phyloP scores from a whole-genome alignment of 2,888 invertebrate species.

The Macaria notata region DNA sequence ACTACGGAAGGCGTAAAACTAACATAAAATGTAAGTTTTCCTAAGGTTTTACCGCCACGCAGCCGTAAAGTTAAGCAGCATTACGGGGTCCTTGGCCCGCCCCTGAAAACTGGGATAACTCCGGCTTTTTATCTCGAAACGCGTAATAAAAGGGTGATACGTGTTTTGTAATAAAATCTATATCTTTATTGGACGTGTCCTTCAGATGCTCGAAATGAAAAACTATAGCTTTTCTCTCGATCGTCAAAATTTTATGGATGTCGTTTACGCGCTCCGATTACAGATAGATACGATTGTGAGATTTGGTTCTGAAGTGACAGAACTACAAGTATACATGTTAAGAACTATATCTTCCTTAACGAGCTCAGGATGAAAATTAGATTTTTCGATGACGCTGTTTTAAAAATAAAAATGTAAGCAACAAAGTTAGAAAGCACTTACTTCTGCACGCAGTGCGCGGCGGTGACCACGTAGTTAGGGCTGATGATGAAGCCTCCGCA shows the following conservation, averaged over 20 bases:
- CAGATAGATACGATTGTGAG: neutral
- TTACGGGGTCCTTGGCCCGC: conserved; percentile 30
- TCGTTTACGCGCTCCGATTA: conserved; percentile 6
- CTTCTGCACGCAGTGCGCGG: conserved; percentile 76
- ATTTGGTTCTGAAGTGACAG: too few relatives aligned
- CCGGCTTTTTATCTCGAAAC: conserved; percentile 19
- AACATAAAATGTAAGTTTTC: conserved; percentile 44
- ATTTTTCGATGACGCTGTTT: too few relatives aligned
- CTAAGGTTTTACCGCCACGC: conserved; percentile 46
- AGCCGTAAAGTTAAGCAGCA: conserved; percentile 46
- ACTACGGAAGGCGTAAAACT: conserved; percentile 33
- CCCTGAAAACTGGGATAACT: conserved; percentile 19
- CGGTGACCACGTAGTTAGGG: conserved; percentile 64
- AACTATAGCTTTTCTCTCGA: conserved; percentile 14
- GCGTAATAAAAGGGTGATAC: conserved; percentile 34
- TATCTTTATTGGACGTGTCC: conserved; percentile 33
- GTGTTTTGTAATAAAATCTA: conserved; percentile 34
- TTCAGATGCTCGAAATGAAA: conserved; percentile 31
- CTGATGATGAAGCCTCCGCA: conserved; percentile 77
- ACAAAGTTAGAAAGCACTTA: conserved; percentile 46
- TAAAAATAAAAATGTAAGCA: neutral
- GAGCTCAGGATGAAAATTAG: too few relatives aligned
- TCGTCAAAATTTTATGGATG: conserved; percentile 17
- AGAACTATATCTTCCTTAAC: too few relatives aligned
- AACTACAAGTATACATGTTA: too few relatives aligned